Conservation (phyloP, 23 tunicate genomes). For the Halocynthia aurantium region DNA sequence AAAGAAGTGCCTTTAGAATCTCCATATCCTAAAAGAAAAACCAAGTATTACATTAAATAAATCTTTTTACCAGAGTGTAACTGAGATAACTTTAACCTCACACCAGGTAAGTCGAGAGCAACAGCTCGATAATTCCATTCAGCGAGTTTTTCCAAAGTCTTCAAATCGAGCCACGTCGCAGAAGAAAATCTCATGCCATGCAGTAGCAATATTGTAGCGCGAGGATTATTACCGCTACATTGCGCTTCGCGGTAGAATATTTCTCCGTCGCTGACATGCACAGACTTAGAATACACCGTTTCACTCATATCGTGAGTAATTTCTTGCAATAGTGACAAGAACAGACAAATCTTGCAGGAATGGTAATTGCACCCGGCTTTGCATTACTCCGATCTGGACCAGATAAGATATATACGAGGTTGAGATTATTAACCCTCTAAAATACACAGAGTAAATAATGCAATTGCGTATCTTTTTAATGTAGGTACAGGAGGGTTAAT, state of each 20-base stretch:
- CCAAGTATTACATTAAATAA: background rate
- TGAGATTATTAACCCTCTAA: no score
- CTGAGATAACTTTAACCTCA: no score
- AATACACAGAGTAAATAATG: no score
- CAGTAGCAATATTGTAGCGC: conserved; percentile 36
- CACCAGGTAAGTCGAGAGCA: conserved; percentile 77
- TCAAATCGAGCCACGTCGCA: conserved; percentile 44
- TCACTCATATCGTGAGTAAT: no score
- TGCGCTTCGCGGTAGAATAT: conserved; percentile 39
- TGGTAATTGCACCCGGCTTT: no score
- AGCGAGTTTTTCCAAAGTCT: conserved; percentile 39
- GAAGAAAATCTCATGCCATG: conserved; percentile 83
- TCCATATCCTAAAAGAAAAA: conserved; percentile 41
- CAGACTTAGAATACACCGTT: background rate
- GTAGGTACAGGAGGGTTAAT: no score
- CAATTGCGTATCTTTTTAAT: no score
- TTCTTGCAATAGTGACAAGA: no score
- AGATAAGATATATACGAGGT: no score
- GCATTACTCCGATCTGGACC: no score
- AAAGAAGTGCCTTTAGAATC: conserved; percentile 21
- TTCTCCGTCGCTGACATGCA: background rate
- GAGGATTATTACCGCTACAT: background rate
- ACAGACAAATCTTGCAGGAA: no score
- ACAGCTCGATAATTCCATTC: conserved; percentile 45
- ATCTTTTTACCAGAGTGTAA: background rate